phyloP scores from a whole-genome alignment of 2,888 invertebrate genomes.

The Aelia acuminata region DNA sequence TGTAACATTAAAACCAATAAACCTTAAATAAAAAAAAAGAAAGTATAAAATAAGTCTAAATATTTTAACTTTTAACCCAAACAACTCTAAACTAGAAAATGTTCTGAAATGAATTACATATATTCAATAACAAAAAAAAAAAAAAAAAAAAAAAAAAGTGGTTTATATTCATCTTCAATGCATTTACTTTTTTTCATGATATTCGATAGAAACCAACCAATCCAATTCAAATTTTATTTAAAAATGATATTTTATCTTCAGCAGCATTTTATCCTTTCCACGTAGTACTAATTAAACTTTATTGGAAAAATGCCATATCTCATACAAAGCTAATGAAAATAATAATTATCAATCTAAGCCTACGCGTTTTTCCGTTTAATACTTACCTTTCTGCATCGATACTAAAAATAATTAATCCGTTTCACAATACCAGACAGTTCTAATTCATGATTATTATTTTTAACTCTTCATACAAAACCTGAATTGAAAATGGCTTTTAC shows the following conservation, averaged over 20 bases:
- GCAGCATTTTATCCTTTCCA: not conserved
- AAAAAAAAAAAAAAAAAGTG: too few species aligned
- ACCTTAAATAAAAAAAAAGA: too few species aligned
- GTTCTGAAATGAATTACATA: too few species aligned
- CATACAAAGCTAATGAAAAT: not conserved
- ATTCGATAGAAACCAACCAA: not conserved
- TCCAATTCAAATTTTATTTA: not conserved
- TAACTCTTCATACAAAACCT: too few species aligned
- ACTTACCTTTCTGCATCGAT: not conserved
- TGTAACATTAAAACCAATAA: too few species aligned
- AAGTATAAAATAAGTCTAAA: too few species aligned
- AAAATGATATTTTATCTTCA: not conserved
- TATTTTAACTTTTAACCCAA: too few species aligned
- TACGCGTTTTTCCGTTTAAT: not conserved
- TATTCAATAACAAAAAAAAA: too few species aligned
- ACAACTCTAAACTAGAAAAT: too few species aligned
- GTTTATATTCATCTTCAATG: too few species aligned
- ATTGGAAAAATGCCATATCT: not conserved
- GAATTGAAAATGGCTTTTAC: too few species aligned
- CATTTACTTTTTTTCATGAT: not conserved
- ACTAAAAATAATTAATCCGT: not conserved
- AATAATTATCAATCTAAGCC: not conserved
- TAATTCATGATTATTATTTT: too few species aligned
- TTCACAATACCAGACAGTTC: not conserved
- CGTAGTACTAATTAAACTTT: not conserved